phyloP scores from a whole-genome alignment of 2,797 vertebrate genomes.

The Pogonophryne albipinna region DNA sequence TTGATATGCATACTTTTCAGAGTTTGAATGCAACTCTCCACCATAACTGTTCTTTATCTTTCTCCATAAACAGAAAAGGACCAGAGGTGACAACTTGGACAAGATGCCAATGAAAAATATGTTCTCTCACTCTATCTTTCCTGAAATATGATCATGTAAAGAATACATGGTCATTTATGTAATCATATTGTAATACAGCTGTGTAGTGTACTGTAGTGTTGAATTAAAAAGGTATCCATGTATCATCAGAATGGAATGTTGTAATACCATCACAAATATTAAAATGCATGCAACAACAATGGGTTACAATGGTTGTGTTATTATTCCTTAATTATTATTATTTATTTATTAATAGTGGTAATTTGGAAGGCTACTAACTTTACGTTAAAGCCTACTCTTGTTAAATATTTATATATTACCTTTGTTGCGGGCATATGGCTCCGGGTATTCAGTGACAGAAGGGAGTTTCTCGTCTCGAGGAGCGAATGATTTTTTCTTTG shows the following conservation, averaged over 20 bases:
- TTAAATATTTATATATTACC: no score
- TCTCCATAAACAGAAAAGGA: conserved; percentile 25
- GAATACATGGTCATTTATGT: conserved; percentile 15
- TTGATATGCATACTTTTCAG: no score
- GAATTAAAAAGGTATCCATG: not conserved
- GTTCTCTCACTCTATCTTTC: not conserved
- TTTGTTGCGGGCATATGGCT: not conserved
- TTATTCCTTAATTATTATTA: not conserved
- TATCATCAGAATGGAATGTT: not conserved
- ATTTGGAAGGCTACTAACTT: no score
- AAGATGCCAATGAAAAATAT: not conserved
- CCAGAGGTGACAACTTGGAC: not conserved
- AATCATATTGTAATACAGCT: conserved; percentile 15
- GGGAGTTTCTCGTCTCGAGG: not conserved
- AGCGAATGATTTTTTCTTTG: not conserved
- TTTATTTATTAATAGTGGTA: no score
- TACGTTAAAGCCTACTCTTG: not conserved
- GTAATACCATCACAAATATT: conserved; percentile 27
- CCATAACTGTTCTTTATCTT: not conserved
- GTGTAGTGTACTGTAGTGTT: conserved; percentile 11
- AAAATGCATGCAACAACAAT: not conserved
- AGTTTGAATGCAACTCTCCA: no score
- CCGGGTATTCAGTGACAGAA: not conserved
- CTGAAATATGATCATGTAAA: conserved; percentile 8
- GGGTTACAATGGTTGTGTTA: not conserved